Percentiles rank a stretch among this genome's conserved stretches.
phyloP scores from a whole-genome alignment of 2,797 vertebrate genomes.

The Sebastes nivosus region DNA sequence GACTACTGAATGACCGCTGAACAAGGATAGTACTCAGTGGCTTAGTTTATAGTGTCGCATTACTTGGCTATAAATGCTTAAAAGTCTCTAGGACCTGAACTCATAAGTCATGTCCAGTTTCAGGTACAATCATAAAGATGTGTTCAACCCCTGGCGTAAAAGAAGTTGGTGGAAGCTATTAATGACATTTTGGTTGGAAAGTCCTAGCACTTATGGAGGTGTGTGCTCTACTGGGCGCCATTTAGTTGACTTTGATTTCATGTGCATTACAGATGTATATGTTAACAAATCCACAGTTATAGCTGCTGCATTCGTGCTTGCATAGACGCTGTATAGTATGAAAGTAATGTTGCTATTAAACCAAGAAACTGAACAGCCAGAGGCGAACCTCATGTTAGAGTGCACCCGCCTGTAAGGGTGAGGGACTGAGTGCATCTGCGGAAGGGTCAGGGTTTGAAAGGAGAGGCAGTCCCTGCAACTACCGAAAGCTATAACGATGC shows the following conservation, averaged over 20 bases:
- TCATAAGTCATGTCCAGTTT: background rate
- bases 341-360: background rate
- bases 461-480: slow-evolving; percentile 43
- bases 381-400: background rate
- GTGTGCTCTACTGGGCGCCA: background rate
- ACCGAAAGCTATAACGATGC: slow-evolving; percentile 68
- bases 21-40: background rate
- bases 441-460: slow-evolving; percentile 20
- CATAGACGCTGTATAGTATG: background rate
- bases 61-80: background rate
- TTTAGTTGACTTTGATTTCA: background rate
- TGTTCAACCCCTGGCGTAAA: background rate
- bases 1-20: background rate
- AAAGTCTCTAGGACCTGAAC: background rate
- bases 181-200: background rate
- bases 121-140: slow-evolving; percentile 1
- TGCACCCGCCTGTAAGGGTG: background rate
- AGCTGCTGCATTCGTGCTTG: background rate
- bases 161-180: background rate
- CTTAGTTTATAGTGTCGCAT: background rate
- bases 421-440: slow-evolving; percentile 14
- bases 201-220: background rate
- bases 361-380: background rate
- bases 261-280: background rate
- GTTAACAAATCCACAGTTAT: background rate